A percentile compares a stretch with the other conserved stretches of the same genome.
phyloP scores from a whole-genome alignment of 92 coral and sea anemone species.

The Porites lobata region DNA sequence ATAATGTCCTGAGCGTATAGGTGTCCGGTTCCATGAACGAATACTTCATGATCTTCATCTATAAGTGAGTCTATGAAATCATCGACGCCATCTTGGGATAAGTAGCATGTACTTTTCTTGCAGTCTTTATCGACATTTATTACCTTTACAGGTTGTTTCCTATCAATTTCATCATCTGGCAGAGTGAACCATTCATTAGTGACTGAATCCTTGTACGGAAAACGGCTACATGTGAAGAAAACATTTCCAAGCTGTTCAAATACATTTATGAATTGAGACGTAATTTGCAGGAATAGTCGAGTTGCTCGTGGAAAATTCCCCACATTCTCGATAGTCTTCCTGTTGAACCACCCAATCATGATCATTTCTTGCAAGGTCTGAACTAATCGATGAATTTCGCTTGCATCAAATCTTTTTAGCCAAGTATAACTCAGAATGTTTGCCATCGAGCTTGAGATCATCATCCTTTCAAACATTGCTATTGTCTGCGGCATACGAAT shows the following conservation, averaged over 20 bases:
- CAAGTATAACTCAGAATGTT: background rate
- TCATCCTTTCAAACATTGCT: background rate
- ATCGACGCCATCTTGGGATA: background rate
- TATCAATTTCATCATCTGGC: background rate
- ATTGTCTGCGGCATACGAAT: background rate
- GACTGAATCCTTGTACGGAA: background rate
- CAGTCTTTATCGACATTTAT: constrained; percentile 3
- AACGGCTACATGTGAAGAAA: constrained; percentile 9
- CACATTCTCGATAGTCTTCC: background rate
- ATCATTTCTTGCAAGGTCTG: background rate
- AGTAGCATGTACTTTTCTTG: background rate
- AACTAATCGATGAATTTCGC: background rate
- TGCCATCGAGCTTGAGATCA: background rate
- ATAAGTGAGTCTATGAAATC: background rate
- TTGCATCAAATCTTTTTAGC: background rate
- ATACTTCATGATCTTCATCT: background rate
- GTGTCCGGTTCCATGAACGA: constrained; percentile 13
- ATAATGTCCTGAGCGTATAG: constrained; percentile 4
- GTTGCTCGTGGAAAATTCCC: background rate
- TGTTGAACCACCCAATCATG: background rate
- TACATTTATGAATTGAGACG: background rate
- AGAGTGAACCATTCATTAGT: constrained; percentile 22
- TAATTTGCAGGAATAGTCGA: background rate
- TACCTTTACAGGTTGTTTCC: background rate
- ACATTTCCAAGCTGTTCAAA: background rate